Base-by-base conservation (phyloP, 2,888 invertebrate genomes). In the Leistus spinibarbis region DNA sequence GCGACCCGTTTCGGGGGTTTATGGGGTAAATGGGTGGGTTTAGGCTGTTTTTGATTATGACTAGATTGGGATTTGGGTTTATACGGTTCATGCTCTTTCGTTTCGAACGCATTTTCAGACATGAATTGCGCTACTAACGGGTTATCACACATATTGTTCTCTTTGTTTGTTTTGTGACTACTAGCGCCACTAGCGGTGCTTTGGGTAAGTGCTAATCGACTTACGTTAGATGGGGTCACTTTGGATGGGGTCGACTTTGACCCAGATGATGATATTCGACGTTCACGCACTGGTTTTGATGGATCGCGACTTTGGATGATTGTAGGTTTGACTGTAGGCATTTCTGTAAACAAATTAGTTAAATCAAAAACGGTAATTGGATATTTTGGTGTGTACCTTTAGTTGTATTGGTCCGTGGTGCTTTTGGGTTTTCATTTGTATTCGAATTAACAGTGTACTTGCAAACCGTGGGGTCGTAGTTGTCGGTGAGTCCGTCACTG, bases 401-500 rank as follows among this genome's bases (percentile, higher is more conserved):
- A 10, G 7, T 64, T 9, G 27, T 83, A 84, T 83, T 1, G 85
- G 84, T 27, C 85, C 85, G 76, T 84, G 86, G 81, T 82, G 85
- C 77, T 83, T 86, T 81, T 84, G 86, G 62, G 81, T 82, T 77
- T 83, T 86, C 54, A 83, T 84, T 66, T 82, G 84, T 62, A 82
- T 79, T 80, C 3, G 80, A 78, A 76, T 83, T 84, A 3, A 90
- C 88, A 3, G 95, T 94, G 82, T 95, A 94, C 85, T 94, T 94
- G 24, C 95, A 95, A 74, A 96, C 95, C 27, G 96, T 95, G 0
- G 96, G 96, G 86, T 96, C 96, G 81, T 95, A 95, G 84, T 96
- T 96, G 83, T 96, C 96, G 4, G 95, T 94, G 40, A 96, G 90
- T 5, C 96, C 96, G 82, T 96, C 96, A n/a, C 94, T 94, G 0